Base-by-base conservation (phyloP, 2,113 vertebrate species). In the Chaenocephalus aceratus region DNA sequence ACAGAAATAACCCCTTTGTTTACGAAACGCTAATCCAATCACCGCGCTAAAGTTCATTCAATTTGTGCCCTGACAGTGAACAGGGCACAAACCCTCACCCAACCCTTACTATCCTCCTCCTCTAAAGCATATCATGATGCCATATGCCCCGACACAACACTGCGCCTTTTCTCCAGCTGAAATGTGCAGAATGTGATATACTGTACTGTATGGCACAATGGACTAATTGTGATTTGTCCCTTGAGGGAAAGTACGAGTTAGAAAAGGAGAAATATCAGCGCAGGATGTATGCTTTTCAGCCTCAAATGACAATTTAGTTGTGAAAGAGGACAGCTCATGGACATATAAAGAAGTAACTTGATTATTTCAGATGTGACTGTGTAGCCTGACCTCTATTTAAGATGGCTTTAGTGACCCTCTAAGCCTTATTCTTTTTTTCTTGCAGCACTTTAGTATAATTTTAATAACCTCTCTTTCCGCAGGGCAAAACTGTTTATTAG, bases 141-240 rank as follows among this genome's bases (percentile, higher is more conserved):
- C 74, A 83, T 88, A 82, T 62, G 76, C 68, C 82, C 62, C 80
- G 48, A 84, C 68, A 84, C 68, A 90, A 85, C 85, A 85, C 75
- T 76, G 72, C 66, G 48, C 82, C 82, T 78, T 80, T 85, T 85
- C 80, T 88, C 74, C 51, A 3, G 23, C 53, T 87, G 76, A 88
- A 92, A 90, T 90, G 80, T 89, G 77, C 82, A 89, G 78, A 90
- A 91, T 90, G 86, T 85, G 75, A 90, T 89, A 83, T 89, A 90
- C 66, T 74, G 88, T 77, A 71, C 62, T 73, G 62, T 70, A 58
- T 51, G 65, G 72, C 82, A 91, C 82, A 93, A 92, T 87, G 72
- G 77, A 79, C 75, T 88, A 87, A 91, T 90, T 92, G 90, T 94
- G 77, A 88, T 85, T 84, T 77, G 64, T 73, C 79, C 81, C 87